These are phyloP conservation scores for Tetragonula carbonaria DNA, from an alignment of 2,888 invertebrate species.

Conservation along the genomic window DNA sequence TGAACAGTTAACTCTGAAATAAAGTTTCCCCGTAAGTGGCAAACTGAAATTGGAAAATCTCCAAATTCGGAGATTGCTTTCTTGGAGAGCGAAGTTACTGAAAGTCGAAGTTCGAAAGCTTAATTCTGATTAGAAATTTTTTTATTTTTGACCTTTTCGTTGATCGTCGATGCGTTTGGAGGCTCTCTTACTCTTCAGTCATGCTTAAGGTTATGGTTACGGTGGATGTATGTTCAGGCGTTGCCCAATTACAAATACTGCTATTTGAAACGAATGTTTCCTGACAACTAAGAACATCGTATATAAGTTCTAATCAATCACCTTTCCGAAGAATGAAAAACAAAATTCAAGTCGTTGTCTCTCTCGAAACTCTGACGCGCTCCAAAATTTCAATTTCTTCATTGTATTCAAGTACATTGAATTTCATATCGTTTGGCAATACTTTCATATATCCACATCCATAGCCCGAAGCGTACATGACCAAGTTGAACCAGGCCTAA, in stretches of 20 bases:
- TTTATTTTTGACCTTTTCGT: neutral
- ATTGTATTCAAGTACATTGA: no score
- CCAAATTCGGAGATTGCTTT: neutral
- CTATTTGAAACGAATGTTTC: no score
- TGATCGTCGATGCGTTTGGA: neutral
- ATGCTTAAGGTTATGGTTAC: neutral
- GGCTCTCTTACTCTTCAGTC: no score
- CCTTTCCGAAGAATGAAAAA: no score
- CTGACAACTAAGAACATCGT: no score
- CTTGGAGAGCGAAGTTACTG: no score
- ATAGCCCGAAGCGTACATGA: neutral
- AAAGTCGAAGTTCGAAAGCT: neutral
- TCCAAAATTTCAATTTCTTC: no score
- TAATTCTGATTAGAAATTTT: neutral
- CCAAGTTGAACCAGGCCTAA: neutral
- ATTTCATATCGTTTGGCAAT: no score
- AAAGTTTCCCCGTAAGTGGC: neutral
- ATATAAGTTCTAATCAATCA: no score
- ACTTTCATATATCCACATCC: neutral
- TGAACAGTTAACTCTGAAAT: neutral
- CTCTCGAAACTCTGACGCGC: no score
- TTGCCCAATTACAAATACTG: no score
- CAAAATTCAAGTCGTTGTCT: no score
- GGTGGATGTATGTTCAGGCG: neutral
- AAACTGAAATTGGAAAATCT: neutral